Conservation (phyloP, 2,113 vertebrate species). For the Hippopotamus amphibius region DNA sequence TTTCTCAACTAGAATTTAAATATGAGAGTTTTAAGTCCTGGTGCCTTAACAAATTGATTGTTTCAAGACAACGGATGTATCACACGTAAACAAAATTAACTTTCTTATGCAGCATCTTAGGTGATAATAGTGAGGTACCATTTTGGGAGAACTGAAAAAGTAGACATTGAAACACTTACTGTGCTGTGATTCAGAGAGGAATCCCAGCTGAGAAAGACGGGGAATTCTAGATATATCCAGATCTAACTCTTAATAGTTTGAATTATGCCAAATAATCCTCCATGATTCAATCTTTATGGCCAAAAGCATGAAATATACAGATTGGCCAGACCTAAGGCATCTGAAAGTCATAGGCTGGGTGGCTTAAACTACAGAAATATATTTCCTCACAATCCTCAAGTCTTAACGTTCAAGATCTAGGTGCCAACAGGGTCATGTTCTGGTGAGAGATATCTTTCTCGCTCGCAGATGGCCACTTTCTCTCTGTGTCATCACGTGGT, state of each 20-base stretch:
- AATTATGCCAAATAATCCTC: neutral
- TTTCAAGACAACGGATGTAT: neutral
- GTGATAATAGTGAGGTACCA: neutral
- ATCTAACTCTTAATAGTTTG: neutral
- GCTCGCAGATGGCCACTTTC: neutral
- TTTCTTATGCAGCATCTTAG: neutral
- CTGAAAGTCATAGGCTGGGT: neutral
- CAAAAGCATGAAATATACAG: neutral
- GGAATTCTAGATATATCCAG: neutral
- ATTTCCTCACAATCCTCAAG: neutral
- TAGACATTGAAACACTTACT: neutral
- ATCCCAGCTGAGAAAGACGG: neutral
- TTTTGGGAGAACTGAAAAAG: neutral
- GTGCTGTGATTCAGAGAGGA: conserved; percentile 28
- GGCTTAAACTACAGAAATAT: neutral
- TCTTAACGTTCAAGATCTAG: neutral
- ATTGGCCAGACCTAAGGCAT: neutral
- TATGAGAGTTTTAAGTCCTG: neutral
- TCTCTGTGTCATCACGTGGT: neutral
- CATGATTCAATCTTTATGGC: neutral
- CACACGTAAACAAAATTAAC: neutral
- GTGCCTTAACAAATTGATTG: neutral
- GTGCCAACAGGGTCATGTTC: neutral
- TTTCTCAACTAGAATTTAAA: neutral
- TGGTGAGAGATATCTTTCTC: neutral